Evolutionary conservation across 2,797 vertebrate species (phyloP).

Genomic region (Peromyscus melanophrys): DNA sequence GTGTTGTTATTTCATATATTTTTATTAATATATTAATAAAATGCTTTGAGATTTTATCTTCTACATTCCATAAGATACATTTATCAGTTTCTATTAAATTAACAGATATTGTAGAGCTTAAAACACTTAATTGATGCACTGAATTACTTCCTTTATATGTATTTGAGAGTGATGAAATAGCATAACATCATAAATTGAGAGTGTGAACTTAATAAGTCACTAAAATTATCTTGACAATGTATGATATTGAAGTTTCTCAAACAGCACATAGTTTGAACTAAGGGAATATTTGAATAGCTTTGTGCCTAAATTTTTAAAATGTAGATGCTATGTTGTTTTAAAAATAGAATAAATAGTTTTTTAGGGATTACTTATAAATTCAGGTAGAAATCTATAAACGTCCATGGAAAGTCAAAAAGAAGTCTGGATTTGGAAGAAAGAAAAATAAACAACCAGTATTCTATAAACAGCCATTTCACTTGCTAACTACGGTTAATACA

Average conservation of each 20-base stretch:
- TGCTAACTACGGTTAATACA: not conserved
- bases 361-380: constrained; percentile 49
- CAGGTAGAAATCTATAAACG: constrained; percentile 23
- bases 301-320: not conserved
- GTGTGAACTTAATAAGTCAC: not conserved
- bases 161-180: not conserved
- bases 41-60: not conserved
- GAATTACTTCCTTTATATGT: not conserved
- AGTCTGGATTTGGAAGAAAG: constrained; percentile 26
- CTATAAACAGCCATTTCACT: not conserved
- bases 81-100: not conserved
- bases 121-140: not conserved
- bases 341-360: constrained; percentile 62
- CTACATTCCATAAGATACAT: not conserved
- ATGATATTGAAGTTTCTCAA: not conserved
- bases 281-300: not conserved
- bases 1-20: not conserved
- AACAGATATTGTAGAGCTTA: not conserved
- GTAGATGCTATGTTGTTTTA: not conserved
- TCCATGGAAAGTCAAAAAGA: not conserved
- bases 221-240: not conserved
- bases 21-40: not conserved
- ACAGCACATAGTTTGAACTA: constrained; percentile 35
- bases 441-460: constrained; percentile 42
- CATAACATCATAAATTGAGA: not conserved